Evolutionary conservation across 2,888 invertebrate genomes (phyloP), one percentile per base, ranked within the genome.

Genomic region (Pristionchus japonicus): DNA sequence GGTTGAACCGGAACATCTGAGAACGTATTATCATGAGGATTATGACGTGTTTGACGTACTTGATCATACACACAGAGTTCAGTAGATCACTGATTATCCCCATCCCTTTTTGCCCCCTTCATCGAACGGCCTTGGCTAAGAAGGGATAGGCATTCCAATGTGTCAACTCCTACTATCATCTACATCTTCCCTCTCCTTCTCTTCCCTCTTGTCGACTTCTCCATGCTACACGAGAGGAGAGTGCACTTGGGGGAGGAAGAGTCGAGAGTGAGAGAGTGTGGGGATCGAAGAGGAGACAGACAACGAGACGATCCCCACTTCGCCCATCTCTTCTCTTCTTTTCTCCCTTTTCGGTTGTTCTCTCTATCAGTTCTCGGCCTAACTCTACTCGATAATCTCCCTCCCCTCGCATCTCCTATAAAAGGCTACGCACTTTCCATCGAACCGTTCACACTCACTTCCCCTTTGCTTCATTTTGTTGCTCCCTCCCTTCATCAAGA

Each of bases 361-460:
- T n/a, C n/a, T 77, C 77, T 77, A 77, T 77, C 77, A 77, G 77
- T 77, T 77, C 43, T 77, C 43, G 77, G 70, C 31, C n/a, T n/a
- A 40, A 77, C 77, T 77, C 43, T 47, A 77, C 77, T 77, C 27
- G n/a, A 47, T 27, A 9, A 13, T 17, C 77, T n/a, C 74, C 11
- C 74, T 74, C 43, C 34, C 4, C 23, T 27, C 47, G 43, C 47
- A 43, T 9, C n/a, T 9, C 77, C 31, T 67, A 67, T 67, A 67
- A 20, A 67, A 67, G 67, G 23, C 57, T 17, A 17, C 43, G 43
- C 9, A n/a, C 77, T 77, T 77, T 77, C n/a, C 77, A 27, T 70
- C 43, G 34, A 77, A 77, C 77, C 34, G 77, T 77, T 77, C 43
- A 47, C 77, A 47, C 43, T 77, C 77, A 70, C 15, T 40, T 40